A percentile compares a stretch with the other conserved stretches of the same genome.
Evolutionary conservation across 2,888 invertebrate genomes (phyloP).

Genomic region (Pegoplata infirma): DNA sequence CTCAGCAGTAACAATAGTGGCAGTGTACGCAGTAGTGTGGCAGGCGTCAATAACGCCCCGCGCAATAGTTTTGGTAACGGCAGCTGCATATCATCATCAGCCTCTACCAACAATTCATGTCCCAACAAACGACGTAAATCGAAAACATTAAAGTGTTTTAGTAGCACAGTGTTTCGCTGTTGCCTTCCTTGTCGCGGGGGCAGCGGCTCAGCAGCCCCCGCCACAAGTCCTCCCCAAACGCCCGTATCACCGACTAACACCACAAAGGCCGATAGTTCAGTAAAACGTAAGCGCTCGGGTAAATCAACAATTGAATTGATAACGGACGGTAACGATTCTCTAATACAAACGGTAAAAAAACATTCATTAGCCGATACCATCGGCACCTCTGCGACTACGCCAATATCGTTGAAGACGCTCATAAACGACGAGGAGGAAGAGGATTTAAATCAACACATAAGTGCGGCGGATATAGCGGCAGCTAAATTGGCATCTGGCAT

Average conservation of each 20-base stretch:
- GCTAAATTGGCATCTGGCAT: constrained; percentile 73
- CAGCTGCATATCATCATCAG: constrained; percentile 63
- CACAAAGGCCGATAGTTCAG: constrained; percentile 63
- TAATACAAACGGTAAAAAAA: constrained; percentile 68
- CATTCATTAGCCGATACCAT: constrained; percentile 74
- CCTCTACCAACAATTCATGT: constrained; percentile 55
- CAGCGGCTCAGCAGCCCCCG: constrained; percentile 84
- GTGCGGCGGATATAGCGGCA: constrained; percentile 73
- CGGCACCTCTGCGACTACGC: constrained; percentile 73
- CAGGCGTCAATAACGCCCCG: constrained; percentile 56
- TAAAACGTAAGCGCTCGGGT: constrained; percentile 60
- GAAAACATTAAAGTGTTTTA: constrained; percentile 76
- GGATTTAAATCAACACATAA: constrained; percentile 67
- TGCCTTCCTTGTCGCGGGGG: constrained; percentile 91
- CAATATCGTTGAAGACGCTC: constrained; percentile 73
- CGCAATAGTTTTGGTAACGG: constrained; percentile 65
- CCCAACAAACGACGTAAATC: constrained; percentile 71
- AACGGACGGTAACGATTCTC: constrained; percentile 57
- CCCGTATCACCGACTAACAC: constrained; percentile 70
- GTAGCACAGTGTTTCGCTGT: constrained; percentile 89
- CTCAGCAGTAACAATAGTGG: constrained; percentile 66
- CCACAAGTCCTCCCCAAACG: constrained; percentile 80
- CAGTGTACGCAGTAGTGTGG: constrained; percentile 65
- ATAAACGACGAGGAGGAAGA: constrained; percentile 74
- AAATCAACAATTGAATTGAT: constrained; percentile 52